phyloP scores from a whole-genome alignment of 1,140 invertebrate species.

The Zaprionus davidi region DNA sequence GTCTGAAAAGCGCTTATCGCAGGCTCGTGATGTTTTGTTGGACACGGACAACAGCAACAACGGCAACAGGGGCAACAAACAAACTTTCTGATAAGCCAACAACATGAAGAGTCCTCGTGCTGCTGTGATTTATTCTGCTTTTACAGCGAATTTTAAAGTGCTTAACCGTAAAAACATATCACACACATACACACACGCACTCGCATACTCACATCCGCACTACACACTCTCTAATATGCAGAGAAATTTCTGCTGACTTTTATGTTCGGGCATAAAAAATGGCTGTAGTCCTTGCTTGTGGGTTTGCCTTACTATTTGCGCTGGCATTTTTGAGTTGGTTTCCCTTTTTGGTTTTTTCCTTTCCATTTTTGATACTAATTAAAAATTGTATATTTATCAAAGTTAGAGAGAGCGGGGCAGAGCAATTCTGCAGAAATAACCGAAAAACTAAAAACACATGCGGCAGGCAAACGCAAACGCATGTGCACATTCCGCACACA shows the following conservation, averaged over 20 bases:
- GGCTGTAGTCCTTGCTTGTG: slow-evolving; percentile 6
- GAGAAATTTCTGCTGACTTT: slow-evolving; percentile 54
- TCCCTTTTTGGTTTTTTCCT: slow-evolving; percentile 19
- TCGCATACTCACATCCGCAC: too few relatives aligned
- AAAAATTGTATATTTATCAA: slow-evolving; percentile 74
- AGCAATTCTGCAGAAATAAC: slow-evolving; percentile 65
- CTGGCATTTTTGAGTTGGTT: slow-evolving; percentile 14
- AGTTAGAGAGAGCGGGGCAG: slow-evolving; percentile 47
- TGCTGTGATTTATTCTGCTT: slow-evolving; percentile 66
- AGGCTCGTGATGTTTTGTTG: slow-evolving; percentile 35
- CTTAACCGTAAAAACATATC: slow-evolving; percentile 33
- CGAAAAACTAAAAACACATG: slow-evolving; percentile 64
- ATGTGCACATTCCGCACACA: slow-evolving; percentile 15
- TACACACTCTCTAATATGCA: background rate
- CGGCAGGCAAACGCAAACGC: slow-evolving; percentile 30
- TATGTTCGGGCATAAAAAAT: slow-evolving; percentile 35
- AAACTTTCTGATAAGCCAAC: slow-evolving; percentile 59
- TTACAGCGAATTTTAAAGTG: slow-evolving; percentile 55
- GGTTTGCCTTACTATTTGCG: slow-evolving; percentile 48
- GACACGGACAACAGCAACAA: slow-evolving; percentile 4
- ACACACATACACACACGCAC: slow-evolving; percentile 2
- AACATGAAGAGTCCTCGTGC: slow-evolving; percentile 42
- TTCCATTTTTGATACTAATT: slow-evolving; percentile 61
- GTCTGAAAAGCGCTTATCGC: slow-evolving; percentile 57
- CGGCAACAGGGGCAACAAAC: slow-evolving; percentile 11